phyloP scores from a whole-genome alignment of 1,140 invertebrate species.

The Hyles vespertilio region DNA sequence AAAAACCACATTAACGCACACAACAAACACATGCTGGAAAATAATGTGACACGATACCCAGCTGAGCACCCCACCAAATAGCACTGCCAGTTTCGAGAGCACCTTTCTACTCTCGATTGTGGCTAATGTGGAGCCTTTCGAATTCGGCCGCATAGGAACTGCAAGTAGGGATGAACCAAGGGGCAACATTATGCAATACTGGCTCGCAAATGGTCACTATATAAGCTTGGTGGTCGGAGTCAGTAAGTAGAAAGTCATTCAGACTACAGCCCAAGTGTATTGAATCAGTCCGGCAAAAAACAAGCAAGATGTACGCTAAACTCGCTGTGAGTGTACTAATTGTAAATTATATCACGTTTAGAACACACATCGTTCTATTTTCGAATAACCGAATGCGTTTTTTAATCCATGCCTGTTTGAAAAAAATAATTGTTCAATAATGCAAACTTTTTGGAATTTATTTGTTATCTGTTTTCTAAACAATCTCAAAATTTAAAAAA shows the following conservation, averaged over 20 bases:
- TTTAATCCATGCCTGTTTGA: too few species aligned
- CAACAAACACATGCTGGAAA: slow-evolving; percentile 1
- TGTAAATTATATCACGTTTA: not conserved
- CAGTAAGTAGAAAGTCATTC: slow-evolving; percentile 55
- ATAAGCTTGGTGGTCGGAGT: slow-evolving; percentile 55
- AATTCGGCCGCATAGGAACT: slow-evolving; percentile 47
- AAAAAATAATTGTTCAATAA: too few species aligned
- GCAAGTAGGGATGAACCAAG: slow-evolving; percentile 64
- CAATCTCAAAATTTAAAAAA: too few species aligned
- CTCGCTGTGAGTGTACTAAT: slow-evolving; percentile 55
- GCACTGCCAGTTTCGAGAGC: slow-evolving; percentile 26
- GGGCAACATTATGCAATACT: slow-evolving; percentile 63
- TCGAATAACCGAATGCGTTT: too few species aligned
- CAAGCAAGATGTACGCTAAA: slow-evolving; percentile 68
- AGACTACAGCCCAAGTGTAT: slow-evolving; percentile 53
- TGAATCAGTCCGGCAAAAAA: slow-evolving; percentile 59
- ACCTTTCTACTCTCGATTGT: slow-evolving; percentile 31
- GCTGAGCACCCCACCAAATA: slow-evolving; percentile 41
- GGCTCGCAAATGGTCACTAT: slow-evolving; percentile 48
- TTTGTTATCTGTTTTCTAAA: too few species aligned
- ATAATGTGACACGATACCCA: slow-evolving; percentile 5
- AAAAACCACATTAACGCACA: not conserved
- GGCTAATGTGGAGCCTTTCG: slow-evolving; percentile 37
- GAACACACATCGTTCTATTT: too few species aligned
- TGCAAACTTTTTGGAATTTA: too few species aligned